Conservation (phyloP, 2,113 vertebrate genomes). For the Procavia capensis region DNA sequence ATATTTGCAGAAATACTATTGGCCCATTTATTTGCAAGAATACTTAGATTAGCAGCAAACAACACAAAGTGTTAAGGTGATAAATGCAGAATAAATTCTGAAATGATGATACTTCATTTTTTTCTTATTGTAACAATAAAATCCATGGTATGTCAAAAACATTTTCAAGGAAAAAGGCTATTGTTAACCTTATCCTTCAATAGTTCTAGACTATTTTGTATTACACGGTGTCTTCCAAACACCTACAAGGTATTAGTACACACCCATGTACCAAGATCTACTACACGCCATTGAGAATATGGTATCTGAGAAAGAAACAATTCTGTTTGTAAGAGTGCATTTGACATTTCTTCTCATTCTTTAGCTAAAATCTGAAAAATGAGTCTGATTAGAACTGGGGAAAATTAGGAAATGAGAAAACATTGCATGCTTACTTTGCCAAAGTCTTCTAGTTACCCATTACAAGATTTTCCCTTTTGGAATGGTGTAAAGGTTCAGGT, state of each 20-base stretch:
- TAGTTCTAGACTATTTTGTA: background rate
- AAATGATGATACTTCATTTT: slow-evolving; percentile 28
- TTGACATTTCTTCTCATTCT: background rate
- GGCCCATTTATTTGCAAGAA: background rate
- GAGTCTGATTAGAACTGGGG: background rate
- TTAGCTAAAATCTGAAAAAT: background rate
- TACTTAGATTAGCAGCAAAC: background rate
- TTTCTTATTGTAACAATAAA: background rate
- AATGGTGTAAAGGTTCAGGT: background rate
- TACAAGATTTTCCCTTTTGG: background rate
- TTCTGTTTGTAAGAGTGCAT: background rate
- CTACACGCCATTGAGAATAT: background rate
- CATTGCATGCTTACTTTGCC: background rate
- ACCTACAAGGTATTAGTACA: background rate
- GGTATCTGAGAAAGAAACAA: background rate
- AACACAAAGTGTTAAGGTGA: background rate
- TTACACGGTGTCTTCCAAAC: background rate
- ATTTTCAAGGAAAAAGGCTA: slow-evolving; percentile 17
- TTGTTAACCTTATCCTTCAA: background rate
- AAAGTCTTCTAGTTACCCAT: background rate
- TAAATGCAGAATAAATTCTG: background rate
- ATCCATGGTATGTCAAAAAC: background rate
- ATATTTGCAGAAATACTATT: background rate
- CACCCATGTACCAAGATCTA: background rate
- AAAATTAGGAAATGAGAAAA: background rate